Evolutionary conservation across 2,113 vertebrate genomes (phyloP).

Genomic region (Sciurus niger): DNA sequence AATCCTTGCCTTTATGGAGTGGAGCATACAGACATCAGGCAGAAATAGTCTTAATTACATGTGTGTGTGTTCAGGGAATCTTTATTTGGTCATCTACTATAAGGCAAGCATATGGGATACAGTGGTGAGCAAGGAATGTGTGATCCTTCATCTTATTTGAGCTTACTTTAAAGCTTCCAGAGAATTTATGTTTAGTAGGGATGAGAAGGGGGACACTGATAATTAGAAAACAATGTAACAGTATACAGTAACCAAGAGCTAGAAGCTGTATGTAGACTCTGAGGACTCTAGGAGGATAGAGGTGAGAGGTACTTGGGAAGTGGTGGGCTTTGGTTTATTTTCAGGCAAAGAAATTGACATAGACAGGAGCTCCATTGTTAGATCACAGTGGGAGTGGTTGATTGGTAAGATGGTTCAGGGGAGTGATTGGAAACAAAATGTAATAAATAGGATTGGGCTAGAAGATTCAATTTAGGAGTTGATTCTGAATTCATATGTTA

Average conservation of each 20-base stretch:
- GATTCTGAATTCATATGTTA: conserved; percentile 17
- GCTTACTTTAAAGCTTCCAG: not conserved
- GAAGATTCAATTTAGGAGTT: conserved; percentile 22
- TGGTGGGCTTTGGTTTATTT: not conserved
- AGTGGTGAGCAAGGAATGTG: not conserved
- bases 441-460: not conserved
- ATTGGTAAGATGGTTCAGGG: not conserved
- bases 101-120: not conserved
- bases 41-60: conserved; percentile 41
- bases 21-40: not conserved
- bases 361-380: conserved; percentile 47
- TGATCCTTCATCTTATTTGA: conserved; percentile 28
- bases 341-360: conserved; percentile 36
- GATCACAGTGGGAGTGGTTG: not conserved
- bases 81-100: not conserved
- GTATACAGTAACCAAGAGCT: not conserved
- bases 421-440: conserved; percentile 24
- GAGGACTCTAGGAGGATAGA: not conserved
- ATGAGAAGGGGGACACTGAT: not conserved
- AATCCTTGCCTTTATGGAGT: not conserved
- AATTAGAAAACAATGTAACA: not conserved
- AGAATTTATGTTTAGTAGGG: not conserved
- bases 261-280: not conserved
- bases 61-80: not conserved
- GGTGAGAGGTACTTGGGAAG: not conserved